Conservation (phyloP, 2,888 invertebrate genomes). For the Bhutanitis thaidina region DNA sequence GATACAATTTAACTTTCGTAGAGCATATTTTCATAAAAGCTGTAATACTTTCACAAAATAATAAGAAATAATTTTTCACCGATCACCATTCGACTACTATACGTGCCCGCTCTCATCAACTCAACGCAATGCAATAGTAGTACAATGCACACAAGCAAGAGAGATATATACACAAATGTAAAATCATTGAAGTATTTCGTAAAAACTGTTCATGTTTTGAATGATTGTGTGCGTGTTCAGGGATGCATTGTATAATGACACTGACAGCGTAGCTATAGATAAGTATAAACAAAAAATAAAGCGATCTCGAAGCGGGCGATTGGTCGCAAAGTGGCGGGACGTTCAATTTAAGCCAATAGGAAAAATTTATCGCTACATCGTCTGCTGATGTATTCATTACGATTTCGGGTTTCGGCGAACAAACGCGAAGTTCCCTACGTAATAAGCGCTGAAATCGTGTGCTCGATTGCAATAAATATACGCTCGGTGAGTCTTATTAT, state of each 20-base stretch:
- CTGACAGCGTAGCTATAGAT: constrained; percentile 53
- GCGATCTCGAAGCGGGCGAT: constrained; percentile 41
- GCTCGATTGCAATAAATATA: constrained; percentile 64
- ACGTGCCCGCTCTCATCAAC: constrained; percentile 18
- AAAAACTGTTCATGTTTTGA: constrained; percentile 45
- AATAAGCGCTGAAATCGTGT: constrained; percentile 80
- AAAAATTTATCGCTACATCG: constrained; percentile 50
- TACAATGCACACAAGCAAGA: constrained; percentile 1
- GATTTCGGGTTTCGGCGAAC: constrained; percentile 47
- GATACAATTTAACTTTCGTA: not conserved
- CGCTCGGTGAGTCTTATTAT: constrained; percentile 66
- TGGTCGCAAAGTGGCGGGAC: constrained; percentile 63
- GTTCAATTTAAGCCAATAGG: constrained; percentile 68
- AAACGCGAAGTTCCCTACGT: constrained; percentile 73
- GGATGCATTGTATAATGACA: constrained; percentile 42
- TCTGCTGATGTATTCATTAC: constrained; percentile 60
- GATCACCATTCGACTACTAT: constrained; percentile 23
- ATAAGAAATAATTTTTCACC: constrained; percentile 22
- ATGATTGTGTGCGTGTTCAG: constrained; percentile 53
- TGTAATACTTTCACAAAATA: constrained; percentile 11
- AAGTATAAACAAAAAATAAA: constrained; percentile 77
- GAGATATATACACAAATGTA: constrained; percentile 11
- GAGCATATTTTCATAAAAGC: not conserved
- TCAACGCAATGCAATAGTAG: constrained; percentile 16
- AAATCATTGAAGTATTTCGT: constrained; percentile 28